Evolutionary conservation across 2,113 vertebrate species (phyloP).

Genomic region (Crocuta crocuta): DNA sequence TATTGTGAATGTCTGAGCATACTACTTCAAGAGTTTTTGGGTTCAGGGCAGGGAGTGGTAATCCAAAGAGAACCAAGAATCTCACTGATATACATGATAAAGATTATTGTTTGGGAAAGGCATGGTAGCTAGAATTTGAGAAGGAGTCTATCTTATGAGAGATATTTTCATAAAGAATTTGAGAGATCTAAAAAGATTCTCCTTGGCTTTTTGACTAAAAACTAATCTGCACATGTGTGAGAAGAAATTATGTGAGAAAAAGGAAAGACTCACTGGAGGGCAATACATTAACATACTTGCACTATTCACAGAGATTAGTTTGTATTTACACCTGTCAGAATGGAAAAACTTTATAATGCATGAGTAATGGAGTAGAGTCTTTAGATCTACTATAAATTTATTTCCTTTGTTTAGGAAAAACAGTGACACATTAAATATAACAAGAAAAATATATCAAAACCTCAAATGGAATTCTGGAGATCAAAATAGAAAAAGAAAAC

Average conservation of each 20-base stretch:
- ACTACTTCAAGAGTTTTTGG: not conserved
- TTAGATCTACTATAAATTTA: not conserved
- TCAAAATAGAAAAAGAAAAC: slow-evolving; percentile 1
- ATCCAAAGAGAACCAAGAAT: not conserved
- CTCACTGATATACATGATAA: not conserved
- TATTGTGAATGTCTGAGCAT: not conserved
- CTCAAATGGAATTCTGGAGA: not conserved
- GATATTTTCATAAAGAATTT: not conserved
- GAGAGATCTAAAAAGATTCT: not conserved
- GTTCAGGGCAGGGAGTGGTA: not conserved
- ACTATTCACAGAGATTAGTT: not conserved
- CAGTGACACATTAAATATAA: not conserved
- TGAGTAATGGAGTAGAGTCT: not conserved
- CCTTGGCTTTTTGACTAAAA: not conserved
- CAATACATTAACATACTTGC: not conserved
- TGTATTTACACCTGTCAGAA: not conserved
- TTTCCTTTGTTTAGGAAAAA: not conserved
- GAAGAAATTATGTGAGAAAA: not conserved
- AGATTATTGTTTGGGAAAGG: not conserved
- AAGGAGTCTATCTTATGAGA: not conserved
- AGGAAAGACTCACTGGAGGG: not conserved
- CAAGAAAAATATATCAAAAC: not conserved
- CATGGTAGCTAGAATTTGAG: not conserved
- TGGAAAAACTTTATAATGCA: not conserved
- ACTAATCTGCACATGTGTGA: not conserved